Percentiles rank a stretch among this genome's conserved stretches.
These are phyloP conservation scores for Heterodera schachtii DNA, from an alignment of 1,140 invertebrate genomes.

Conservation along the genomic window DNA sequence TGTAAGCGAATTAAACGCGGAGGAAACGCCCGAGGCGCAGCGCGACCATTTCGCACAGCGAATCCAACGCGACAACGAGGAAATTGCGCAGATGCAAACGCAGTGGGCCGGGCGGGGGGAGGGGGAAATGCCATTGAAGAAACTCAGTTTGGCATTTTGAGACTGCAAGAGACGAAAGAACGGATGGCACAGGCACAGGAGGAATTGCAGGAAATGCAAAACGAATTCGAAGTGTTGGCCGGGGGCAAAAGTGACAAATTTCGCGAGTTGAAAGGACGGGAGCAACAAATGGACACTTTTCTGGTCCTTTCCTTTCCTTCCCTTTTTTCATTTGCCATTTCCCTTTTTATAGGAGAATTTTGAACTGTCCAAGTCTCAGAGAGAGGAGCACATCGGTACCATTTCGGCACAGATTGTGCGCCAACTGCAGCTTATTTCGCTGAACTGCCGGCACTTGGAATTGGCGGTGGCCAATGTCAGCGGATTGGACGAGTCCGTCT, in stretches of 20 bases:
- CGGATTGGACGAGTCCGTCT: conserved; percentile 40
- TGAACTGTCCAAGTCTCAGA: conserved; percentile 36
- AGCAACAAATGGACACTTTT: conserved; percentile 46
- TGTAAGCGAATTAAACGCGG: conserved; percentile 33
- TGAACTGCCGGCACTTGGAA: conserved; percentile 40
- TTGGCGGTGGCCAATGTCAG: conserved; percentile 14
- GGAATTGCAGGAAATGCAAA: conserved; percentile 47
- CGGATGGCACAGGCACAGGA: conserved; percentile 45
- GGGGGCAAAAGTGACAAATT: conserved; percentile 47
- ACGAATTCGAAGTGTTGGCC: conserved; percentile 48
- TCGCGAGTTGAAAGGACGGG: conserved; percentile 37
- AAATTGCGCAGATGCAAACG: conserved; percentile 44
- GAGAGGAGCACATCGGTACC: conserved; percentile 23
- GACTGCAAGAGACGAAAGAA: conserved; percentile 42
- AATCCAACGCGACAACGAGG: conserved; percentile 53
- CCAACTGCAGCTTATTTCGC: conserved; percentile 37
- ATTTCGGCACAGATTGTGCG: conserved; percentile 36
- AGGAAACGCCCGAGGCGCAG: conserved; percentile 45
- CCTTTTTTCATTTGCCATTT: neutral
- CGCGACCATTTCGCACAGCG: conserved; percentile 40
- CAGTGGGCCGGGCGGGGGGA: conserved; percentile 24
- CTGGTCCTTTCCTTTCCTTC: neutral
- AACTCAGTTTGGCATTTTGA: neutral
- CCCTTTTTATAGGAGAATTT: conserved; percentile 25
- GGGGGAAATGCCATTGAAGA: too few species aligned